These are phyloP conservation scores for Tragelaphus eurycerus DNA, from an alignment of 2,797 vertebrate species.

Conservation along the genomic window DNA sequence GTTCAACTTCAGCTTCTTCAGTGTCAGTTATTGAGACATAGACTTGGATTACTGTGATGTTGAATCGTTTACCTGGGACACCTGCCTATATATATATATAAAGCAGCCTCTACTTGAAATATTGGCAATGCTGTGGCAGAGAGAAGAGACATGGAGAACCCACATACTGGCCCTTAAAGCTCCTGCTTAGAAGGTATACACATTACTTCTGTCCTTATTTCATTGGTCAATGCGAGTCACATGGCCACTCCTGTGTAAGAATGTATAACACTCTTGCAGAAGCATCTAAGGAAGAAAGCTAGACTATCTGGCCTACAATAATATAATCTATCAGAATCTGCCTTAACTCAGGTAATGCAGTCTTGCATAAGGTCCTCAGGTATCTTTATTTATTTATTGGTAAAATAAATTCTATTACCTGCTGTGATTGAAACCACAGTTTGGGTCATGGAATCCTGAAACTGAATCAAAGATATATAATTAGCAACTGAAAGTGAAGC, in stretches of 20 bases:
- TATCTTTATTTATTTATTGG: background rate
- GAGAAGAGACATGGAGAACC: background rate
- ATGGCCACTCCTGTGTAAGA: background rate
- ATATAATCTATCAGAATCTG: background rate
- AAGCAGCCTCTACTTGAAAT: background rate
- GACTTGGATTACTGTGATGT: background rate
- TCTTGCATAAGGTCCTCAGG: background rate
- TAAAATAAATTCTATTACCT: background rate
- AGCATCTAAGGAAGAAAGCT: background rate
- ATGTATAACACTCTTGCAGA: background rate
- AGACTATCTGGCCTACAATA: background rate
- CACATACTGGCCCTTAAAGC: background rate
- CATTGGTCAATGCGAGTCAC: background rate
- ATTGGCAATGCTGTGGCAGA: background rate
- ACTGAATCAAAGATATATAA: background rate
- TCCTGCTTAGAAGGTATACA: background rate
- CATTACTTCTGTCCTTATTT: background rate
- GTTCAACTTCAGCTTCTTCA: background rate
- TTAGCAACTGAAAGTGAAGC: background rate
- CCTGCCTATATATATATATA: background rate
- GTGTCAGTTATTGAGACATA: background rate
- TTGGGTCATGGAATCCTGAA: background rate
- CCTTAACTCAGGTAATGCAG: background rate
- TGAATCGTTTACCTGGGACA: background rate
- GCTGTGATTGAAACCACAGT: background rate